These are phyloP conservation scores for Scyliorhinus canicula DNA, from an alignment of 2,797 vertebrate species.

Conservation along the genomic window DNA sequence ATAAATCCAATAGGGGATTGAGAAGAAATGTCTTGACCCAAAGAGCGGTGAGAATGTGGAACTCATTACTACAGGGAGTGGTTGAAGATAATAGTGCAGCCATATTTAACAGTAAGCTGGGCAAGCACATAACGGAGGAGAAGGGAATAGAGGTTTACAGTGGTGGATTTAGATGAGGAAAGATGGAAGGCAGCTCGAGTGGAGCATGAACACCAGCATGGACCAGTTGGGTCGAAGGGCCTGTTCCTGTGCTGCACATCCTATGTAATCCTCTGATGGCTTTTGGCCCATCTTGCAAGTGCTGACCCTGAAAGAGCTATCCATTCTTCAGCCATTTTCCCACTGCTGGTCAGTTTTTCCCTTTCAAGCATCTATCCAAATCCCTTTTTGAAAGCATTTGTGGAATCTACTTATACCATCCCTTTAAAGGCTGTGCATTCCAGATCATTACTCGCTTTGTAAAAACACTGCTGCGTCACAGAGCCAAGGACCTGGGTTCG, in stretches of 20 bases:
- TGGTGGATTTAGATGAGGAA: neutral
- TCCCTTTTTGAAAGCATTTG: neutral
- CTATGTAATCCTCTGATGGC: neutral
- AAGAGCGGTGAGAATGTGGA: too few species aligned
- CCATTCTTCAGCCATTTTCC: neutral
- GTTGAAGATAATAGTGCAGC: neutral
- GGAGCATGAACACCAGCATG: neutral
- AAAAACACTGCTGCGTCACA: too few species aligned
- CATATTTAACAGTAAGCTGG: neutral
- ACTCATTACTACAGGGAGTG: too few species aligned
- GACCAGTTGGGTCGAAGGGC: neutral
- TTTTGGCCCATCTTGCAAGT: neutral
- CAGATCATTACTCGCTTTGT: neutral
- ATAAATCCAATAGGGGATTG: neutral
- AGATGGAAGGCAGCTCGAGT: neutral
- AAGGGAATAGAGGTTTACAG: neutral
- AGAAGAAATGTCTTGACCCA: neutral
- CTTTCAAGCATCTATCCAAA: neutral
- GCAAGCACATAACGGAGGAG: neutral
- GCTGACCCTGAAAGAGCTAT: neutral
- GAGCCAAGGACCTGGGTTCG: too few species aligned
- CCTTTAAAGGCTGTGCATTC: neutral
- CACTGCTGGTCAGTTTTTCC: neutral
- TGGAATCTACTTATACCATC: neutral
- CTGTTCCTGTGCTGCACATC: neutral